Base-by-base conservation (phyloP, 2,113 vertebrate species). In the Catharus bicknelli region DNA sequence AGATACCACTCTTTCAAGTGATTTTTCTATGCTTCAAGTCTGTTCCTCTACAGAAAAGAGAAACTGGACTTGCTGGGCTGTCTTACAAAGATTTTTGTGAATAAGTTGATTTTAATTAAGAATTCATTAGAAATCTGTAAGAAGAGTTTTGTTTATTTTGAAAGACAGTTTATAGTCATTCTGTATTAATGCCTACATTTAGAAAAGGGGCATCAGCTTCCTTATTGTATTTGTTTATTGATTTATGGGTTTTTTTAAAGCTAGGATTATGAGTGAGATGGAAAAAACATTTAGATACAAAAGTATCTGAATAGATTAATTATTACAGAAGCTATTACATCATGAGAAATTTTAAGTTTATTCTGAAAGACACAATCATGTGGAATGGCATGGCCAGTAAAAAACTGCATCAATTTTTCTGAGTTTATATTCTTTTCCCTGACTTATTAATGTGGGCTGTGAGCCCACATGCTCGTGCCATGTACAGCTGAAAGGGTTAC, bases 341-440 rank as follows among this genome's bases (percentile, higher is more conserved):
- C 32, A 18, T 40, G 57, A 74, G 42, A 62, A 68, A n/a, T 54
- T 40, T 21, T 36, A 74, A 13, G 2, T 58, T 63, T 81, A 38
- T 54, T 78, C 75, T 91, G 47, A 81, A 70, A 73, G n/a, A 23
- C 26, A 51, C 26, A 50, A 4, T 68, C 21, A 17, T 14, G 5
- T 51, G 21, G 47, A 69, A 57, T 32, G 73, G 15, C 32, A 16
- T 22, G 66, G 40, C 47, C 72, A 38, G 18, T 54, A 12, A 59
- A 55, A 68, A 79, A 36, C 23, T 20, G 11, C 7, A 14, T 63
- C 4, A 0, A 0, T 18, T 38, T 62, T 68, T 78, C 30, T 0
- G 5, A 51, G 14, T 36, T 70, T 78, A 9, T 69, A 13, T 84
- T 73, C 12, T 53, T 90, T 68, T 34, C 23, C n/a, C 22, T 38